These are phyloP conservation scores for Ophion ventricosus DNA, from an alignment of 2,888 invertebrate genomes.

Conservation along the genomic window DNA sequence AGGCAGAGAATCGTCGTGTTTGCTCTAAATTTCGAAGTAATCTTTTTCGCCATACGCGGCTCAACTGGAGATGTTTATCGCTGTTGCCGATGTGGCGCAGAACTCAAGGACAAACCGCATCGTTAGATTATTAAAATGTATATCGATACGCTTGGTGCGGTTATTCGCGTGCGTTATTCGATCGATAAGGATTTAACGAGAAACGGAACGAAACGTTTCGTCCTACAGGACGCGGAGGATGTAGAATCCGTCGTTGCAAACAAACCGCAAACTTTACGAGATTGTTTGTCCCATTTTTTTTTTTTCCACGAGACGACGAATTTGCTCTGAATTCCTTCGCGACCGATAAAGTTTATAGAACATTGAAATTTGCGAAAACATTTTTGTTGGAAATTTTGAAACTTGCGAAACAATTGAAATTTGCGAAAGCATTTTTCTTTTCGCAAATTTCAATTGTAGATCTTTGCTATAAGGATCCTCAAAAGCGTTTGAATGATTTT, in stretches of 20 bases:
- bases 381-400: too few species aligned
- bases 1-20: neutral
- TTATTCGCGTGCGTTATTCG: neutral
- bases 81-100: neutral
- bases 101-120: neutral
- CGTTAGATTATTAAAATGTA: neutral
- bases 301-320: slow-evolving; percentile 24
- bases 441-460: neutral
- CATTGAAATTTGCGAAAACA: too few species aligned
- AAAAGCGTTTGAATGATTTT: neutral
- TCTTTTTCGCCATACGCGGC: neutral
- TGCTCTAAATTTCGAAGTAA: neutral
- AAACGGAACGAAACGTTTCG: neutral
- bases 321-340: slow-evolving; percentile 22
- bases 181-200: neutral
- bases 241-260: neutral
- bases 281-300: neutral
- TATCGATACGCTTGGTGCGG: neutral
- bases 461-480: neutral
- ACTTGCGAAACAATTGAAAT: too few species aligned
- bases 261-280: neutral
- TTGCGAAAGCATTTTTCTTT: neutral
- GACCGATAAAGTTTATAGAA: slow-evolving; percentile 23
- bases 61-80: neutral
- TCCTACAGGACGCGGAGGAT: neutral